These are phyloP conservation scores for Eupithecia insigniata DNA, from an alignment of 2,888 invertebrate species.

Conservation along the genomic window DNA sequence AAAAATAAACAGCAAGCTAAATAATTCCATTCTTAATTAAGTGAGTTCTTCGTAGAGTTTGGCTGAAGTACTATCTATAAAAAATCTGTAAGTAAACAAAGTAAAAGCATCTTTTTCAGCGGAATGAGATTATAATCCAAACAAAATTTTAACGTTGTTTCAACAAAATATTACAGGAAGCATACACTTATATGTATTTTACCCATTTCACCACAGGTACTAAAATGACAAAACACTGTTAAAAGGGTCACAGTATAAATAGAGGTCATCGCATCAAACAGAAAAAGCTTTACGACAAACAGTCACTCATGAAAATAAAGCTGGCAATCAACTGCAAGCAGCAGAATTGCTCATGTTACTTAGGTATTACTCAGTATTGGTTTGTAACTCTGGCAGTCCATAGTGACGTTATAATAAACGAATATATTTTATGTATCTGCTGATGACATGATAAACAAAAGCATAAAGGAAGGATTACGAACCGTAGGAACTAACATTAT, in stretches of 20 bases:
- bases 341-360: neutral
- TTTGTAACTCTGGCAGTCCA: neutral
- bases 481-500: neutral
- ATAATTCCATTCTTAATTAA: neutral
- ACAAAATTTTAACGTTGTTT: neutral
- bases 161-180: neutral
- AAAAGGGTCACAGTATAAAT: neutral
- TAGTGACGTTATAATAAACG: neutral
- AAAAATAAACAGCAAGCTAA: neutral
- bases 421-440: neutral
- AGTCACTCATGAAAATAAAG: neutral
- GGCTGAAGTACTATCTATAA: neutral
- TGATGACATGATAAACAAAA: neutral
- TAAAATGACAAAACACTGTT: slow-evolving; percentile 1
- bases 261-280: neutral
- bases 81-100: neutral
- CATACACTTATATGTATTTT: slow-evolving; percentile 2
- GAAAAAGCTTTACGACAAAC: neutral
- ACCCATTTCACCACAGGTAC: neutral
- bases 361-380: neutral
- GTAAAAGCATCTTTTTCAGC: neutral
- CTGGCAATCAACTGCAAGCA: neutral
- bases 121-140: neutral
- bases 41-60: neutral
- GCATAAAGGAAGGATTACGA: neutral